Conservation (phyloP, 2,113 vertebrate species). For the Charina bottae region DNA sequence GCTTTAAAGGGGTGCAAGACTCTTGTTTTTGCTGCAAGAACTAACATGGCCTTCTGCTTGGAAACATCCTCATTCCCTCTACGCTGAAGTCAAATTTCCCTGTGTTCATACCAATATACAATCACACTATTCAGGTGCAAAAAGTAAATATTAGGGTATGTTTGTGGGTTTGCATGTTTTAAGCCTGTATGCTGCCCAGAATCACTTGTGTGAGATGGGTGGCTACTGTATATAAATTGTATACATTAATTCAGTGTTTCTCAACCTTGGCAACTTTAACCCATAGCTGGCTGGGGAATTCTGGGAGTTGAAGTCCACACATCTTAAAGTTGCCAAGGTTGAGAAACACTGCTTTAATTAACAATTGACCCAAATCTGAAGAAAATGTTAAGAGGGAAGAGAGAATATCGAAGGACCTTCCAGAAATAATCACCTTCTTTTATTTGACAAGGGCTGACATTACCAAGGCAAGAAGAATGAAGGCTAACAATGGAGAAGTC, state of each 20-base stretch:
- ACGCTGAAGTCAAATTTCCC: not conserved
- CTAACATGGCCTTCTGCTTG: not conserved
- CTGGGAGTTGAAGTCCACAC: too few relatives aligned
- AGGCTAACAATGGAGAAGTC: not conserved
- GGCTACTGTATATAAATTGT: not conserved
- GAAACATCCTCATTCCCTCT: not conserved
- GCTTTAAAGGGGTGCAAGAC: not conserved
- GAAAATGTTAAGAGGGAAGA: not conserved
- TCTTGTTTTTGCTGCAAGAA: not conserved
- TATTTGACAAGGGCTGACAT: not conserved
- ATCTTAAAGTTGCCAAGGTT: too few relatives aligned
- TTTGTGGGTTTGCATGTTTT: not conserved
- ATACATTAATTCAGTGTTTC: not conserved
- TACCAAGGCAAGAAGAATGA: not conserved
- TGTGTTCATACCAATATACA: not conserved
- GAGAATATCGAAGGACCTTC: not conserved
- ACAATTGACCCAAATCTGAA: not conserved
- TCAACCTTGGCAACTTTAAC: too few relatives aligned
- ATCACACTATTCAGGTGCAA: not conserved
- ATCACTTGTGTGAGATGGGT: too few relatives aligned
- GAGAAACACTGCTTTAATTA: too few relatives aligned
- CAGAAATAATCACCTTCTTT: not conserved
- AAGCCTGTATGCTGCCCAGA: not conserved
- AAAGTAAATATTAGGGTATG: not conserved
- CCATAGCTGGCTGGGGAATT: too few relatives aligned